Evolutionary conservation across 2,113 vertebrate species (phyloP), one percentile per base, ranked within the genome.

Genomic region (Pseudolaguvia tuberculata): DNA sequence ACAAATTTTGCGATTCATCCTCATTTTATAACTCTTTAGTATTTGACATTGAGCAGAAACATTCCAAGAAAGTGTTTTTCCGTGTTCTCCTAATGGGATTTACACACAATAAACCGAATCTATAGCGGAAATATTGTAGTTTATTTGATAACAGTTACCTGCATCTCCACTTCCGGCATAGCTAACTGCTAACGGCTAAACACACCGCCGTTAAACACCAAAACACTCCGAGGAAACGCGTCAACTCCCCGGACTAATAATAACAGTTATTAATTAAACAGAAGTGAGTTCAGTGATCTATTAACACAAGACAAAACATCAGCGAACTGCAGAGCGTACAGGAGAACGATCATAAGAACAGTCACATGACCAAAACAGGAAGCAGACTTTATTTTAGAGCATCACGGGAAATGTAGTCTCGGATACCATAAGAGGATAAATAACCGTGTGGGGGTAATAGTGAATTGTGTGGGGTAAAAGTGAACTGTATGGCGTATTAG

Each of bases 161-260:
- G 89, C 66, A 90, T 90, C 67, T 86, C 88, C 0, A 92, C 89
- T 90, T 94, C 94, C 91, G 93, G 92, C 94, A 97, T 96, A 70
- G 76, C 79, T 72, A 68, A 1, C 3, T 65, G 63, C 39, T 68
- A 57, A 31, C 3, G 15, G 65, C 55, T 69, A 76, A 35, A 20
- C 53, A n/a, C 31, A 53, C 47, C 68, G 35, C 10, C 42, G 52
- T 5, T 15, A 65, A 48, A 14, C 7, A 1, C 21, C 57, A 51
- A 50, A 21, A 42, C 6, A 10, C 51, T 8, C 39, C 10, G 57
- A 31, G 8, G 12, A 50, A 62, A 45, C 11, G 14, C 21, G 11
- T 35, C 20, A 35, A 17, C 53, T 13, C 39, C 23, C 23, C 2
- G n/a, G 13, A 9, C 14, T 17, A 17, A 20, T 45, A 21, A 58